phyloP scores from a whole-genome alignment of 2,797 vertebrate genomes.

The Neosilurus mollespiculum region DNA sequence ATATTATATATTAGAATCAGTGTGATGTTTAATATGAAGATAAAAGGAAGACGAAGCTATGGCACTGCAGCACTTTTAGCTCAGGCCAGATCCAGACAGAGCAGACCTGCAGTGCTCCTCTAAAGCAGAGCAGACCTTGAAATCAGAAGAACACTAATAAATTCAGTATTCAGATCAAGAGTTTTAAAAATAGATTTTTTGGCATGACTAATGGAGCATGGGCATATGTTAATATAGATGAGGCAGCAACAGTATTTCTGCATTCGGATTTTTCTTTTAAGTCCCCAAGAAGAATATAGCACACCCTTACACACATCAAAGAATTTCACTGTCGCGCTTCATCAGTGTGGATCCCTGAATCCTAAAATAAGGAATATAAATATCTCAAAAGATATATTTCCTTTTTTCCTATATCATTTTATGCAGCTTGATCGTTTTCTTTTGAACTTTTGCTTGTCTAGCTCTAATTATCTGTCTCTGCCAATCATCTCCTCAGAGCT shows the following conservation, averaged over 20 bases:
- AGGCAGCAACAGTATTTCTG: constrained; percentile 1
- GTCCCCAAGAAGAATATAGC: background rate
- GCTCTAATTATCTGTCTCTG: background rate
- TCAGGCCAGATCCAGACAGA: constrained; percentile 25
- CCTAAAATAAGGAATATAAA: constrained; percentile 2
- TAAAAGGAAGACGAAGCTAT: constrained; percentile 39
- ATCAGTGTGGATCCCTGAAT: background rate
- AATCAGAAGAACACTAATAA: background rate
- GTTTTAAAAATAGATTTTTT: constrained; percentile 9
- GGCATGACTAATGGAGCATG: background rate
- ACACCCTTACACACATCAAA: constrained; percentile 2
- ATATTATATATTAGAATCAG: background rate
- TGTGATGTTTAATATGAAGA: background rate
- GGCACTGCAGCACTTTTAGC: constrained; percentile 46
- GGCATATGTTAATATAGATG: background rate
- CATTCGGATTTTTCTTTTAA: background rate
- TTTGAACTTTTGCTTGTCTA: background rate
- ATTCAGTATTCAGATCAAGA: constrained; percentile 3
- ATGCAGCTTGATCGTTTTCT: background rate
- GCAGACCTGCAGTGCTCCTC: constrained; percentile 32
- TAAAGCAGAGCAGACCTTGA: constrained; percentile 23
- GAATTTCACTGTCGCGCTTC: constrained; percentile 9
- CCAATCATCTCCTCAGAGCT: constrained; percentile 4
- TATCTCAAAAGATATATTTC: background rate
- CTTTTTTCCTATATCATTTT: background rate